phyloP scores from a whole-genome alignment of 1,140 invertebrate genomes.

The Heterodera carotae region DNA sequence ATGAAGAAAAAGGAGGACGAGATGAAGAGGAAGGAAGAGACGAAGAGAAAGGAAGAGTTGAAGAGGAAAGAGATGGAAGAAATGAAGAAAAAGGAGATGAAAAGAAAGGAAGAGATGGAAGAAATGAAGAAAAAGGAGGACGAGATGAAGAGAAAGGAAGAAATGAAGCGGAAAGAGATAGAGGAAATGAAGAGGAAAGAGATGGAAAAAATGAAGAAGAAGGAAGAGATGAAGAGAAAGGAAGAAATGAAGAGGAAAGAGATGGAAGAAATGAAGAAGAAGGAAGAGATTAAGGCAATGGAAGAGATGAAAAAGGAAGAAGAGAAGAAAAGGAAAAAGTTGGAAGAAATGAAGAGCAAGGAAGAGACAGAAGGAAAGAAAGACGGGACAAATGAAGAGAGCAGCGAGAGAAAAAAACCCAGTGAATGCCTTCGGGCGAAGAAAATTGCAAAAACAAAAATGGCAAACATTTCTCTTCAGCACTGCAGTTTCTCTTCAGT shows the following conservation, averaged over 20 bases:
- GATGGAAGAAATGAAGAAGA: not conserved
- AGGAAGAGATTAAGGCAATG: too few species aligned
- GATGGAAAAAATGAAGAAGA: not conserved
- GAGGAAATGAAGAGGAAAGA: not conserved
- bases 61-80: not conserved
- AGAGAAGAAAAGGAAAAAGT: slow-evolving; percentile 14
- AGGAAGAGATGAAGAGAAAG: slow-evolving; percentile 6
- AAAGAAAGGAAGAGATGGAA: slow-evolving; percentile 1
- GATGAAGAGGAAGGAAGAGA: slow-evolving; percentile 11
- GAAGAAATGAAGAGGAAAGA: not conserved
- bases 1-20: not conserved
- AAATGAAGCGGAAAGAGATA: not conserved
- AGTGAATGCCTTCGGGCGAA: too few species aligned
- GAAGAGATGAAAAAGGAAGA: not conserved
- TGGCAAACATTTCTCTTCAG: slow-evolving; percentile 45
- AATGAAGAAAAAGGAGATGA: not conserved
- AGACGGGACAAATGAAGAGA: slow-evolving; percentile 18
- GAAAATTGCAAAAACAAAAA: slow-evolving; percentile 19
- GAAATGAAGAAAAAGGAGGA: not conserved
- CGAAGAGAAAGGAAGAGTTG: not conserved
- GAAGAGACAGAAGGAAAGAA: not conserved
- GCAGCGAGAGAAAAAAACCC: slow-evolving; percentile 23
- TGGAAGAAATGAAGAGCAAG: not conserved
- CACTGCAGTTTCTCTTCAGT: slow-evolving; percentile 41
- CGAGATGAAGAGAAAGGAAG: not conserved